phyloP scores from a whole-genome alignment of 2,113 vertebrate genomes.

The Callionymus lyra region DNA sequence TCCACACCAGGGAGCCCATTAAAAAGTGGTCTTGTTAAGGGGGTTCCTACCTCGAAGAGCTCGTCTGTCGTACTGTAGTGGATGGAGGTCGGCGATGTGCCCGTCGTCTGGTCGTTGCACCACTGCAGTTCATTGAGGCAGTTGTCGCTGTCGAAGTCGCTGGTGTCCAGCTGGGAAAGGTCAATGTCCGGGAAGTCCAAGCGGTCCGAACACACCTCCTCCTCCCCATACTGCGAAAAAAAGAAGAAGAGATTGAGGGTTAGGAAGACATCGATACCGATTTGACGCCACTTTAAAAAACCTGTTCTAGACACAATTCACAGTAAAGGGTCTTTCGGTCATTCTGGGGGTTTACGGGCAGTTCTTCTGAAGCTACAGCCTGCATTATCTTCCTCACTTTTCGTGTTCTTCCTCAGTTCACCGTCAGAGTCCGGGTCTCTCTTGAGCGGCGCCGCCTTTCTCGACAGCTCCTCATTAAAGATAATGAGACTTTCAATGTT shows the following conservation, averaged over 20 bases:
- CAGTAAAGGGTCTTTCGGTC: no score
- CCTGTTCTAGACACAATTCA: no score
- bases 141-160: conserved; percentile 86
- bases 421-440: conserved; percentile 27
- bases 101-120: conserved; percentile 76
- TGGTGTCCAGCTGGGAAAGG: conserved; percentile 90
- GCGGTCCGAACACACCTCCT: conserved; percentile 80
- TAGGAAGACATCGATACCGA: conserved; percentile 7
- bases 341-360: no score
- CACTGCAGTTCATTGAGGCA: conserved; percentile 90
- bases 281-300: conserved; percentile 22
- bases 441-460: conserved; percentile 31
- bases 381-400: no score
- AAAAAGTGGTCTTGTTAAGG: no score
- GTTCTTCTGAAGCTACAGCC: no score
- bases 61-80: conserved; percentile 83
- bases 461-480: conserved; percentile 48
- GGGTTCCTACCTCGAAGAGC: conserved; percentile 81
- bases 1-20: no score
- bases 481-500: conserved; percentile 38
- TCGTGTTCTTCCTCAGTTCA: conserved; percentile 28
- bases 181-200: conserved; percentile 95
- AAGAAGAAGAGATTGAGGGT: conserved; percentile 23
- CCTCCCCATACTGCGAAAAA: conserved; percentile 75
- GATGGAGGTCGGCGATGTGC: conserved; percentile 71